Base-by-base conservation (phyloP, 2,113 vertebrate genomes). In the Amphiprion ocellaris region DNA sequence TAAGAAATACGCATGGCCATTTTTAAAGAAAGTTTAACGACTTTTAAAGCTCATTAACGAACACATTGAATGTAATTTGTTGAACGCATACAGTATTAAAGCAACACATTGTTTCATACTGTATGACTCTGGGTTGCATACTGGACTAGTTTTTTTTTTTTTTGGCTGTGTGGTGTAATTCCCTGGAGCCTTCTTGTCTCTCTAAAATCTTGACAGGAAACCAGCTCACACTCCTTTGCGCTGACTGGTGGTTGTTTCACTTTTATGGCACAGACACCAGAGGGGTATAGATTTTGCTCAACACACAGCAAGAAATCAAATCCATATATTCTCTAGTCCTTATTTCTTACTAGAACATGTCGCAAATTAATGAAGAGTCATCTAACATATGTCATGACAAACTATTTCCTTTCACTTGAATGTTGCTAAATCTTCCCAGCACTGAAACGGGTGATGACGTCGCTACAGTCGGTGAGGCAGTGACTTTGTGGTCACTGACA, bases 401-500 rank as follows among this genome's bases (percentile, higher is more conserved):
- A 4, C 41, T 44, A 12, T 44, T 44, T 15, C 41, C 41, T 44
- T 44, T 4, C 4, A 44, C 15, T 44, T 44, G 41, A 15, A 44
- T 3, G 41, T 44, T 47, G 19, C 14, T n/a, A 58, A 26, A 66
- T 26, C 49, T 3, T 59, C 26, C 23, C 3, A 70, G 24, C 26
- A 56, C 33, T 21, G 14, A 15, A 21, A 0, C 19, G 28, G 47
- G 10, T 41, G 9, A 73, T 74, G 69, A 68, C 54, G 30, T 50
- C 68, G 79, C 4, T 16, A 15, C 9, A n/a, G 72, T 66, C 15
- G 59, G 26, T 28, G 11, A 15, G 44, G 60, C 61, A 26, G 11
- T 4, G 81, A 69, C 74, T 69, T 61, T 17, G 46, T 26, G 85
- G 89, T 89, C 76, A 82, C 19, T 85, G 80, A 88, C 88, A 87